A percentile compares a stretch with the other conserved stretches of the same genome.
These are phyloP conservation scores for Platygyra sinensis DNA, from an alignment of 64 coral and sea anemone species.

Conservation along the genomic window DNA sequence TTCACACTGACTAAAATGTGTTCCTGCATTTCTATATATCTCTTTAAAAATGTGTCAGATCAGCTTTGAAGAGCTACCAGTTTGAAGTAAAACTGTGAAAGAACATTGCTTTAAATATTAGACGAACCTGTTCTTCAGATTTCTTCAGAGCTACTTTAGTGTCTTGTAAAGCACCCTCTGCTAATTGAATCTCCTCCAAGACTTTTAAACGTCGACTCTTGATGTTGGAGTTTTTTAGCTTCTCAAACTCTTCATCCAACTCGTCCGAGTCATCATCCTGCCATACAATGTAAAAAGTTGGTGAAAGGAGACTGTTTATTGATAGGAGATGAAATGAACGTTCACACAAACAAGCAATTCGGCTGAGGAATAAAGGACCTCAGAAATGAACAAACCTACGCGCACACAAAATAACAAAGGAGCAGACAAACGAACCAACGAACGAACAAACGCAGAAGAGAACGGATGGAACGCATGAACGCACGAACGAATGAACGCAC, in stretches of 20 bases:
- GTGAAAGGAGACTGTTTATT: no score
- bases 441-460: background rate
- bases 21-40: no score
- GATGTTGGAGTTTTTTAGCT: conserved; percentile 85
- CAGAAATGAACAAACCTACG: background rate
- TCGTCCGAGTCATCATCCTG: conserved; percentile 93
- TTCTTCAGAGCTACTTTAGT: conserved; percentile 72
- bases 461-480: background rate
- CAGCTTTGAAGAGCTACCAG: no score
- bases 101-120: background rate
- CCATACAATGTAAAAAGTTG: background rate
- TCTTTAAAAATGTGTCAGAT: no score
- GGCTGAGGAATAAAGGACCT: background rate
- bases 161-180: conserved; percentile 54
- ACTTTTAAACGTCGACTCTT: conserved; percentile 77
- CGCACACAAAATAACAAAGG: background rate
- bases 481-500: background rate
- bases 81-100: background rate
- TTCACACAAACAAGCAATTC: background rate
- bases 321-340: background rate
- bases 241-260: conserved; percentile 98
- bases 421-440: background rate
- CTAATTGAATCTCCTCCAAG: conserved; percentile 77
- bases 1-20: no score
- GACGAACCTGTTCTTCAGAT: conserved; percentile 80